Base-by-base conservation (phyloP, 1,140 invertebrate species). In the Whitmania pigra region DNA sequence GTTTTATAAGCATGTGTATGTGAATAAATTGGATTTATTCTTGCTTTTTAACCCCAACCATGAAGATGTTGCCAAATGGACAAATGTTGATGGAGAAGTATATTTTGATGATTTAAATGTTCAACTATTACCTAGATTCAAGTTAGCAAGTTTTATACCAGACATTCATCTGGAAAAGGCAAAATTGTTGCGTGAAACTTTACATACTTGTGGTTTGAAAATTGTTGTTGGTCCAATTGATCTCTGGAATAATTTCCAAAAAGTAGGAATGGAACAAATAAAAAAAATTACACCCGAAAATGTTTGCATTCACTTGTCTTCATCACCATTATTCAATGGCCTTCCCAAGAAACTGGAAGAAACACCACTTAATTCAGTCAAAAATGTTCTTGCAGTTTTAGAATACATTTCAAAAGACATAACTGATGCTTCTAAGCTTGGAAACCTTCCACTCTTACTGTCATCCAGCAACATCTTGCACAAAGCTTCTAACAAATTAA, bases 71-170 rank as follows among this genome's bases (percentile, higher is more conserved):
- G 18, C 18, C 1, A 7, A 11, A 11, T 63, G 57, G 57, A 63
- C 29, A 63, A 13, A 31, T 63, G 22, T 31, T 63, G 13, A 17
- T 63, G 57, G 22, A 63, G 57, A 63, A 7, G 29, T 63, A 13
- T 63, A 63, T 63, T 63, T 63, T 31, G 57, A 63, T 63, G 29
- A 63, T 17, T 22, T 63, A 13, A 63, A 63, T 31, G 22, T 11
- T 4, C 57, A 63, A 63, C 9, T 63, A n/a, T 15, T 22, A 36
- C 31, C 31, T 0, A 63, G 29, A 63, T 6, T 15, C 29, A 5
- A 60, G 5, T 25, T 17, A 4, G 5, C 9, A 25, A 3, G 9
- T 25, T 63, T 17, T 63, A 15, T 13, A 31, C 11, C 11, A 63
- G 9, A n/a, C 4, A 25, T 7, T 25, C 9, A n/a, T n/a, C 22